Evolutionary conservation across 2,888 invertebrate genomes (phyloP).

Genomic region (Bembecia ichneumoniformis): DNA sequence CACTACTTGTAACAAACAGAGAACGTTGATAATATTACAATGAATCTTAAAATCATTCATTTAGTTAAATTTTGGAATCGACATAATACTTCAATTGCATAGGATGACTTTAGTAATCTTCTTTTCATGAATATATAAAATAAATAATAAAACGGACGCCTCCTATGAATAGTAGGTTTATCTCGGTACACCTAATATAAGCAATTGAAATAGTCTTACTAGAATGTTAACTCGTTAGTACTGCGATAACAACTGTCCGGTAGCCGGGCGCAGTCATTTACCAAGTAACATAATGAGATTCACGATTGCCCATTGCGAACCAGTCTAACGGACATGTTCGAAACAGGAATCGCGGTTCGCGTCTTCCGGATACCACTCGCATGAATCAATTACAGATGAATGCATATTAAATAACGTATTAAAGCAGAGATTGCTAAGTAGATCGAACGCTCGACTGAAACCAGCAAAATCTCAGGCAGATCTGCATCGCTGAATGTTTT

Average conservation of each 20-base stretch:
- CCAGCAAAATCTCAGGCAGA: too few species aligned
- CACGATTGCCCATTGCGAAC: slow-evolving; percentile 19
- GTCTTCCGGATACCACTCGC: slow-evolving; percentile 30
- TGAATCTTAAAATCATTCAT: too few species aligned
- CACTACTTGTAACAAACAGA: too few species aligned
- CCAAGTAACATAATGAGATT: slow-evolving; percentile 28
- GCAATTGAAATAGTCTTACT: neutral
- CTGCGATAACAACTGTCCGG: neutral
- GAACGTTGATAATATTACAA: too few species aligned
- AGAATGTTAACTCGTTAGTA: neutral
- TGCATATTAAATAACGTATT: slow-evolving; percentile 4
- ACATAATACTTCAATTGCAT: too few species aligned
- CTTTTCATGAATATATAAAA: too few species aligned
- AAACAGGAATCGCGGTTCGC: slow-evolving; percentile 49
- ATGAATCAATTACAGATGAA: slow-evolving; percentile 31
- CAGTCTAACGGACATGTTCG: slow-evolving; percentile 11
- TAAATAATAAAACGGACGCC: too few species aligned
- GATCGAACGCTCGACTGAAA: too few species aligned
- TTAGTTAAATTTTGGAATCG: too few species aligned
- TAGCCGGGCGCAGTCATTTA: slow-evolving; percentile 22
- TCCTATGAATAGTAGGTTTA: too few species aligned
- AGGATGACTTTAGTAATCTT: too few species aligned
- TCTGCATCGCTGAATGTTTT: too few species aligned
- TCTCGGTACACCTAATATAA: neutral
- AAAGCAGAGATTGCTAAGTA: neutral